A percentile compares a stretch with the other conserved stretches of the same genome.
Conservation (phyloP, 2,113 vertebrate genomes). For the Onychorhynchus coronatus region DNA sequence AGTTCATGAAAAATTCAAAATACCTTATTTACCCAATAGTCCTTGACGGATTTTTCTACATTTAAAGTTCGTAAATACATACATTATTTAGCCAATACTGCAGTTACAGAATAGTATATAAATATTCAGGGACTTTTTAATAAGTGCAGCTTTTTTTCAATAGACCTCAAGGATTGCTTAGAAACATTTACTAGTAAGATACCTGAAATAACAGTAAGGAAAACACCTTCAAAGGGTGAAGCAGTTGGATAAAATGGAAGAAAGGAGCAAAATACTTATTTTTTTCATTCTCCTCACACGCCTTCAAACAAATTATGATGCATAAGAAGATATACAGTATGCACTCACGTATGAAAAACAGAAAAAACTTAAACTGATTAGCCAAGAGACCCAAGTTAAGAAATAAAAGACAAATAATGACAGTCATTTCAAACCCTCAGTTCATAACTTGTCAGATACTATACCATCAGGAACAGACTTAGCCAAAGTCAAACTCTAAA, state of each 20-base stretch:
- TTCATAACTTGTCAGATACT: neutral
- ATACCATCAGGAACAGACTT: neutral
- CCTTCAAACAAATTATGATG: neutral
- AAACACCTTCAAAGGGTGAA: constrained; percentile 7
- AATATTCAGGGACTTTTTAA: constrained; percentile 60
- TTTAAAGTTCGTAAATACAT: constrained; percentile 52
- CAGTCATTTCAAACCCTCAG: neutral
- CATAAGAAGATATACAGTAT: neutral
- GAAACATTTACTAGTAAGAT: constrained; percentile 11
- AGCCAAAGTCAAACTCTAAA: neutral
- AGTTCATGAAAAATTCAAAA: constrained; percentile 68
- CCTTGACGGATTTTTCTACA: constrained; percentile 37
- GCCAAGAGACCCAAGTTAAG: neutral
- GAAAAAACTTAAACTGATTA: neutral
- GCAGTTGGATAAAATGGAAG: neutral
- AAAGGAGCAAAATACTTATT: neutral
- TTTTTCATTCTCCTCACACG: neutral
- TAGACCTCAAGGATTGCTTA: constrained; percentile 14
- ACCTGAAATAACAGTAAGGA: neutral
- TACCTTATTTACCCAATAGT: constrained; percentile 57
- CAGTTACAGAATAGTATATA: constrained; percentile 25
- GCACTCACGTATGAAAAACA: neutral
- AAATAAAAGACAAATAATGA: neutral
- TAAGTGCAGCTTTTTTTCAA: constrained; percentile 48
- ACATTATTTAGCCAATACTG: constrained; percentile 58